phyloP scores from a whole-genome alignment of 2,113 vertebrate genomes.

The Phocoena sinus region DNA sequence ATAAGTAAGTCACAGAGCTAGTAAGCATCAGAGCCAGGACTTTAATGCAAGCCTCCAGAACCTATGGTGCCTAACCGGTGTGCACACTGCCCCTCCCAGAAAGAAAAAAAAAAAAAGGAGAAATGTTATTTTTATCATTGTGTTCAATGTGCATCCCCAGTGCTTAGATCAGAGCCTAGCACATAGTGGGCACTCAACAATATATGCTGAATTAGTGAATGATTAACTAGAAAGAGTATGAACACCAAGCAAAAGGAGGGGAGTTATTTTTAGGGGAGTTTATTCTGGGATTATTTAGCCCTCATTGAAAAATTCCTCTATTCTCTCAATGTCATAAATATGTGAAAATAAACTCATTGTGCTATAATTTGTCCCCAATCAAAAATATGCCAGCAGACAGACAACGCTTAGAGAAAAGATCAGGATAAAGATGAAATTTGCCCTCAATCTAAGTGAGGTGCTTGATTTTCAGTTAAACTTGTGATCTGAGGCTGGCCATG shows the following conservation, averaged over 20 bases:
- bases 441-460: not conserved
- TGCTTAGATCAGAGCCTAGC: not conserved
- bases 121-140: not conserved
- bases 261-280: not conserved
- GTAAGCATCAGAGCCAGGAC: not conserved
- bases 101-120: not conserved
- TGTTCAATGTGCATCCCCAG: not conserved
- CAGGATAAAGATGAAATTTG: not conserved
- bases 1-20: not conserved
- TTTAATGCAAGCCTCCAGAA: not conserved
- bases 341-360: not conserved
- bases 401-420: not conserved
- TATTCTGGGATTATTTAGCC: not conserved
- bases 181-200: not conserved
- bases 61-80: not conserved
- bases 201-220: not conserved
- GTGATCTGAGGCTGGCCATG: not conserved
- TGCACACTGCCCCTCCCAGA: not conserved
- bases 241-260: not conserved
- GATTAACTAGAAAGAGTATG: not conserved
- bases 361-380: not conserved
- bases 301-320: not conserved
- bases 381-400: not conserved
- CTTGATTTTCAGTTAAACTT: not conserved
- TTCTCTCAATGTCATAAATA: not conserved